These are phyloP conservation scores for Eristalinus aeneus DNA, from an alignment of 2,888 invertebrate genomes.

Conservation along the genomic window DNA sequence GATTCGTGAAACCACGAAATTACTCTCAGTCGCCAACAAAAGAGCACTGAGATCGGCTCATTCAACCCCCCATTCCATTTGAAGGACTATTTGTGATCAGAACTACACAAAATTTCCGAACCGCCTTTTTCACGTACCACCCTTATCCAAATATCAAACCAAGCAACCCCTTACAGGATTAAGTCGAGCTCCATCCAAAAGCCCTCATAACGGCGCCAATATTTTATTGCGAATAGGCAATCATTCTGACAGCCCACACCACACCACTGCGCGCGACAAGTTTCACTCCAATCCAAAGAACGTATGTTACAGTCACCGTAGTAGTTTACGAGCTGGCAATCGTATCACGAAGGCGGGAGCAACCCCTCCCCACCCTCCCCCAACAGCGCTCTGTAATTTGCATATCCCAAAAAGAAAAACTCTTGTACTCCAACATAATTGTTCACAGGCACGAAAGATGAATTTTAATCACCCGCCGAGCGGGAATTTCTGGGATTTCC, in stretches of 20 bases:
- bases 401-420: slow-evolving; percentile 16
- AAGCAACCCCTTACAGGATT: background rate
- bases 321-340: slow-evolving; percentile 40
- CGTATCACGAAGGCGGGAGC: slow-evolving; percentile 1
- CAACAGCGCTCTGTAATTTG: slow-evolving; percentile 10
- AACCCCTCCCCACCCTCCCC: slow-evolving; percentile 22
- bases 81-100: no score
- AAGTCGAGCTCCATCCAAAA: background rate
- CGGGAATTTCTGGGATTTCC: background rate
- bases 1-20: no score
- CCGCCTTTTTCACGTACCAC: background rate
- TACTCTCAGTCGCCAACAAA: no score
- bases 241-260: background rate
- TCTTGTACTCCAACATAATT: slow-evolving; percentile 38
- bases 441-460: slow-evolving; percentile 44
- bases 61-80: no score
- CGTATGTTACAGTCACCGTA: background rate
- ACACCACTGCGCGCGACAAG: background rate
- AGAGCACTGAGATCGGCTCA: no score
- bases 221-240: background rate
- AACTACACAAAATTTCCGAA: background rate
- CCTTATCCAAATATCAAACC: background rate
- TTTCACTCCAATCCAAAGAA: background rate
- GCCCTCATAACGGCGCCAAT: background rate
- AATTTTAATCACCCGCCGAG: slow-evolving; percentile 35